Evolutionary conservation across 2,113 vertebrate species (phyloP).

Genomic region (Canis aureus): DNA sequence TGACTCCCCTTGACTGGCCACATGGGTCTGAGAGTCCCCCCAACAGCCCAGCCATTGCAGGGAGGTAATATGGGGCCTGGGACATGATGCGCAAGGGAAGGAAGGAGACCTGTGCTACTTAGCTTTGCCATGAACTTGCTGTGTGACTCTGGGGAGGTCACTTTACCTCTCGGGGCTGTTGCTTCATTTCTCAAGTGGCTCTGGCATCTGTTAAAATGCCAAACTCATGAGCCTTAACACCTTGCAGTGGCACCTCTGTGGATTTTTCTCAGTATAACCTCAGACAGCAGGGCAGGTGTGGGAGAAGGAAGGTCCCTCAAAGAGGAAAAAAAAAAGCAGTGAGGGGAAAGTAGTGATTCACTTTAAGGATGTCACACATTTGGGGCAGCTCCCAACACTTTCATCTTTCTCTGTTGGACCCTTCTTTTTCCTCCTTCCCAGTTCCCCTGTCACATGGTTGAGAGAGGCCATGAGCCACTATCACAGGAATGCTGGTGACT

Average conservation of each 20-base stretch:
- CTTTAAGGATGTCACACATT: neutral
- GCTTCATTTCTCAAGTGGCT: neutral
- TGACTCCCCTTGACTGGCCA: neutral
- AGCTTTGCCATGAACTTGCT: neutral
- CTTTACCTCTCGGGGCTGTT: neutral
- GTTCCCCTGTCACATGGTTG: neutral
- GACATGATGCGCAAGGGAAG: neutral
- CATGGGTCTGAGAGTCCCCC: neutral
- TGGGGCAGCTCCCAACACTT: neutral
- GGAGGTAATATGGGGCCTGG: neutral
- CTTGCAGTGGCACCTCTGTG: neutral
- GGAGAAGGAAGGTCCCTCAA: neutral
- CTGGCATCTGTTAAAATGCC: neutral
- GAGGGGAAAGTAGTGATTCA: neutral
- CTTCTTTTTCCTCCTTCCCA: neutral
- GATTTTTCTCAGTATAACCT: constrained; percentile 3
- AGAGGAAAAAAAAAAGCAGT: neutral
- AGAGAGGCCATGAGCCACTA: neutral
- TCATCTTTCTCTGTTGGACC: neutral
- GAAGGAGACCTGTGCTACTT: neutral
- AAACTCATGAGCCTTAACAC: neutral
- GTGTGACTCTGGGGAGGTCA: neutral
- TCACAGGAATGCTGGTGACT: neutral
- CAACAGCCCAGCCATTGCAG: neutral
- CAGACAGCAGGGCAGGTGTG: neutral